Evolutionary conservation across 2,113 vertebrate genomes (phyloP), one percentile per base, ranked within the genome.

Genomic region (Thinocorus orbignyianus): DNA sequence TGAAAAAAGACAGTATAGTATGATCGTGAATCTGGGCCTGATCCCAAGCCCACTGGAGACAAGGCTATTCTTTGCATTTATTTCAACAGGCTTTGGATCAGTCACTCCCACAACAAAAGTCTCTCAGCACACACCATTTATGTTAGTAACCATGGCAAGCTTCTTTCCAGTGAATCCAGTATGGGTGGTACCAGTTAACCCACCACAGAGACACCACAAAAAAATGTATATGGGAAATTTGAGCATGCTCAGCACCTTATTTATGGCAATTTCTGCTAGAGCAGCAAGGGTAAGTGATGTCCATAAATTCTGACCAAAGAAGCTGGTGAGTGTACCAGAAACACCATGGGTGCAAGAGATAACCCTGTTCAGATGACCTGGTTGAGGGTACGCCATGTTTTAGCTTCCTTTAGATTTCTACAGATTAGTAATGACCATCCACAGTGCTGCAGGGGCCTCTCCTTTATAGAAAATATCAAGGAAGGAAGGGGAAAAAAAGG

Each of bases 1-100:
- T 73, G 52, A 81, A 69, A 92, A 93, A 92, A 87, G 33, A n/a
- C 33, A 51, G 46, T 28, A 65, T 54, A 62, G 65, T 80, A 82
- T 48, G 58, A 70, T 19, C 46, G 54, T 19, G 25, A 90, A 48
- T 62, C 64, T 93, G 81, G 70, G 77, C 35, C 71, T 91, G 55
- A 79, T 82, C 70, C 81, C 95, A 90, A 94, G 70, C 41, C 76
- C 23, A 4, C 39, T 82, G 82, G 65, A 97, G 80, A 84, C 65
- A 93, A 91, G 14, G 58, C 62, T 79, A 72, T 80, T 81, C 79
- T 77, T 93, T 42, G 19, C 94, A 44, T 87, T 81, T 78, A 57
- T 86, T 91, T 84, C 76, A 81, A 72, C 22, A 64, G 60, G 28
- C 68, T 86, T 88, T 86, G 79, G 28, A 88, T 81, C 79, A 71